Evolutionary conservation across 2,888 invertebrate genomes (phyloP).

Genomic region (Acleris emargana): DNA sequence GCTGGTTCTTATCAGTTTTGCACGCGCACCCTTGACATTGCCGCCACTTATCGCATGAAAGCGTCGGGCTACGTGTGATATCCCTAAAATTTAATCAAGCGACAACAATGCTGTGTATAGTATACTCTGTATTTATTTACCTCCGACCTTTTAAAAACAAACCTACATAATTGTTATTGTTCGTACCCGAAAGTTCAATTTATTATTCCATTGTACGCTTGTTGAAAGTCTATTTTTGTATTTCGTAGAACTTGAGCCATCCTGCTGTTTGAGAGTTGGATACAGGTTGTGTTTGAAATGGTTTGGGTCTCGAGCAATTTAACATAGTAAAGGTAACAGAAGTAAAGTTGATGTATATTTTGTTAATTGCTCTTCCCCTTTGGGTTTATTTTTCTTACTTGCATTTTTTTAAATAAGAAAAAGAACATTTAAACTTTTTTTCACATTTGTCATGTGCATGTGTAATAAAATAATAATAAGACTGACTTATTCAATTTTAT

Average conservation of each 20-base stretch:
- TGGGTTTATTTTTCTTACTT: too few species aligned
- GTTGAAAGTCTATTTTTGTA: slow-evolving; percentile 6
- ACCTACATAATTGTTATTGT: slow-evolving; percentile 2
- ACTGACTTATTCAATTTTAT: too few species aligned
- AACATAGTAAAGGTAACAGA: too few species aligned
- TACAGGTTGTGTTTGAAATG: neutral
- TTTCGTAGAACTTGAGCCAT: neutral
- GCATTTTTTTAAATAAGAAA: too few species aligned
- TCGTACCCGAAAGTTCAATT: neutral
- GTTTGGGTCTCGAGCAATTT: too few species aligned
- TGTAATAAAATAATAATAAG: too few species aligned
- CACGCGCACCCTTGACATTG: neutral
- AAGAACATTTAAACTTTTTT: too few species aligned
- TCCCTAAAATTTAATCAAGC: neutral
- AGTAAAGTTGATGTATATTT: too few species aligned
- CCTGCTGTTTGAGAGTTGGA: neutral
- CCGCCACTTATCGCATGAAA: neutral
- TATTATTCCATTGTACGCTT: slow-evolving; percentile 1
- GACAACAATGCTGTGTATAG: neutral
- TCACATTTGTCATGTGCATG: too few species aligned
- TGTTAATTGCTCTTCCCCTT: too few species aligned
- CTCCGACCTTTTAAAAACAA: slow-evolving; percentile 2
- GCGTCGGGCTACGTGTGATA: neutral
- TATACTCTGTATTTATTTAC: neutral
- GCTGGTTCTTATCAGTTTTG: slow-evolving; percentile 1